Evolutionary conservation across 2,888 invertebrate genomes (phyloP).

Genomic region (Ophion ventricosus): DNA sequence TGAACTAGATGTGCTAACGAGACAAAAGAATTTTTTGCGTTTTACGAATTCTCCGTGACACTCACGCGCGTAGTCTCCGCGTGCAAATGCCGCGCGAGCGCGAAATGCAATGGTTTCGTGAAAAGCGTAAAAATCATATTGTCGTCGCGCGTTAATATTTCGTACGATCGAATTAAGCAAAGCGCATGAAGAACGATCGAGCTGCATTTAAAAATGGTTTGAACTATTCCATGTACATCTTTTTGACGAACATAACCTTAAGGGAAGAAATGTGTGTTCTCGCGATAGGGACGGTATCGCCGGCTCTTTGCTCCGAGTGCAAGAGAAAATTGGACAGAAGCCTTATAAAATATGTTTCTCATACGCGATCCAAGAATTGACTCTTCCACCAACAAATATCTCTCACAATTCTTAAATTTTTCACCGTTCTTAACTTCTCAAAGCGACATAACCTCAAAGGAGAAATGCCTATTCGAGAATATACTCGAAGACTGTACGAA

Average conservation of each 20-base stretch:
- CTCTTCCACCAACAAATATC: background rate
- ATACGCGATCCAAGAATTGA: background rate
- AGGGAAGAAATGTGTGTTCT: background rate
- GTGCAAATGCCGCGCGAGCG: background rate
- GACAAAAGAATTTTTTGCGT: background rate
- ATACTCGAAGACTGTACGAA: background rate
- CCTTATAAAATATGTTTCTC: no score
- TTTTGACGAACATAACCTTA: conserved; percentile 7
- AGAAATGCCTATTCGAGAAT: background rate
- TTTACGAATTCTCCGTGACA: background rate
- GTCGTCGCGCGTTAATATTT: background rate
- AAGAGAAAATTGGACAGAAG: background rate
- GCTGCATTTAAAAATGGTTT: background rate
- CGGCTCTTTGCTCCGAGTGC: background rate
- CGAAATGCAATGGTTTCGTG: background rate
- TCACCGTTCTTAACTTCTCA: background rate
- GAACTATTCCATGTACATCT: background rate
- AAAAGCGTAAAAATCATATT: background rate
- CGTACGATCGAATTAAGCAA: background rate
- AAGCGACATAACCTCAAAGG: background rate
- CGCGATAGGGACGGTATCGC: no score
- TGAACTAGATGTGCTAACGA: background rate
- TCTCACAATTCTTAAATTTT: no score
- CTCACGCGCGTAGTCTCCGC: background rate
- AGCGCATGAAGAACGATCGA: background rate